These are phyloP conservation scores for Enoplosus armatus DNA, from an alignment of 2,797 vertebrate species.

Conservation along the genomic window DNA sequence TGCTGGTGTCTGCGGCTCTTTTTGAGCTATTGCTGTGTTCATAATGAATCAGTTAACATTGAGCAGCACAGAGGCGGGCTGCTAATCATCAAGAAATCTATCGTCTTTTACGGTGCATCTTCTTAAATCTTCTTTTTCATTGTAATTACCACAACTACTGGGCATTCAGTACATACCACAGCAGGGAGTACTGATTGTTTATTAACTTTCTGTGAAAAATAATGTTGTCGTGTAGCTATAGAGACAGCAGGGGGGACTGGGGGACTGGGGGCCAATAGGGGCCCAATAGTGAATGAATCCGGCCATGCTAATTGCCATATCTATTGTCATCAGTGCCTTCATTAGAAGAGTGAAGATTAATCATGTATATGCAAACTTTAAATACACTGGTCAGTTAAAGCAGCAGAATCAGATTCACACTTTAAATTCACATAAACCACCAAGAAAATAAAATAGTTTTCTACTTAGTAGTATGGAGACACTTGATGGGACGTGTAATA, in stretches of 20 bases:
- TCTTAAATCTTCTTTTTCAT: not conserved
- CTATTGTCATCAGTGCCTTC: not conserved
- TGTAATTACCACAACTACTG: not conserved
- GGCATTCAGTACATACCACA: too few relatives aligned
- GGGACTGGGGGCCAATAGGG: too few relatives aligned
- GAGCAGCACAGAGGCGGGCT: not conserved
- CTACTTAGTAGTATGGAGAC: not conserved
- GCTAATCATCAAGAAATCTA: not conserved
- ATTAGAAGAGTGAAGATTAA: not conserved
- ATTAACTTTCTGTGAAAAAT: not conserved
- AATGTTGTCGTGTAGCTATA: not conserved
- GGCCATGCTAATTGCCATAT: not conserved
- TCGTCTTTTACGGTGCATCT: not conserved
- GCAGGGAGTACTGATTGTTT: not conserved
- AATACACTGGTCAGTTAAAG: not conserved
- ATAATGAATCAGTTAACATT: constrained; percentile 5
- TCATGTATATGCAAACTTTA: not conserved
- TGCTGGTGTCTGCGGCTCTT: constrained; percentile 7
- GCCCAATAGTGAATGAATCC: not conserved
- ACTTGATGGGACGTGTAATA: not conserved
- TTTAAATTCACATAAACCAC: not conserved
- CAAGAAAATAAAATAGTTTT: not conserved
- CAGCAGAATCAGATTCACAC: not conserved
- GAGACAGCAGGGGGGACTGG: not conserved
- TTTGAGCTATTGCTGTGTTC: not conserved